Conservation (phyloP, 2,113 vertebrate genomes). For the Oncorhynchus clarkii region DNA sequence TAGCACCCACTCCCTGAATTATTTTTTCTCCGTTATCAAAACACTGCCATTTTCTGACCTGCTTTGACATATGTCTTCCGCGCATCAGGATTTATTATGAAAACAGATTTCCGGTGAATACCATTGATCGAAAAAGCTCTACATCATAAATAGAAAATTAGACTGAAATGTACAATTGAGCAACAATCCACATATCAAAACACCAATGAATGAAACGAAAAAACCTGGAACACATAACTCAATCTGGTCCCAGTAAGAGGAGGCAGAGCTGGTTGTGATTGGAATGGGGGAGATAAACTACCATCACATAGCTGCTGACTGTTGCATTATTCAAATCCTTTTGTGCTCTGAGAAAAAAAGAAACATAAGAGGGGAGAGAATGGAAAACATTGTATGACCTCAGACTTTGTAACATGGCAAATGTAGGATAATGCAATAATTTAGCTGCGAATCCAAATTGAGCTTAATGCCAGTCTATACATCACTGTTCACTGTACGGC, state of each 20-base stretch:
- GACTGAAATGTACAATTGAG: conserved; percentile 21
- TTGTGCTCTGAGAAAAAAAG: conserved; percentile 49
- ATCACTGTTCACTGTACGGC: conserved; percentile 70
- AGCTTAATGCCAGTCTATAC: conserved; percentile 69
- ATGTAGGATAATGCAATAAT: conserved; percentile 50
- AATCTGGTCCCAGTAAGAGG: conserved; percentile 28
- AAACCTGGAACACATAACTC: conserved; percentile 32
- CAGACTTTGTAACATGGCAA: conserved; percentile 66
- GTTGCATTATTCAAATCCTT: conserved; percentile 64
- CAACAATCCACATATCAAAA: conserved; percentile 32
- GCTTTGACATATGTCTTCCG: conserved; percentile 21
- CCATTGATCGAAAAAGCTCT: conserved; percentile 5
- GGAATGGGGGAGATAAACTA: conserved; percentile 57
- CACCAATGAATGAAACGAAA: conserved; percentile 25
- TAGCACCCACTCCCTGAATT: neutral
- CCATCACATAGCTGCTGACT: conserved; percentile 53
- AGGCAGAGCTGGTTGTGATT: conserved; percentile 55
- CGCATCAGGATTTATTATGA: conserved; percentile 18
- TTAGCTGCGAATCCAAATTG: conserved; percentile 52
- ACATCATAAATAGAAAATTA: conserved; percentile 7
- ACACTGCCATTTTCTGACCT: neutral
- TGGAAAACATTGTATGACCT: conserved; percentile 66
- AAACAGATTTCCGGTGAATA: conserved; percentile 26
- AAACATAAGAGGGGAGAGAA: conserved; percentile 46
- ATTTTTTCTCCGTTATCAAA: neutral